phyloP scores from a whole-genome alignment of 2,113 vertebrate species.

The Laterallus jamaicensis region DNA sequence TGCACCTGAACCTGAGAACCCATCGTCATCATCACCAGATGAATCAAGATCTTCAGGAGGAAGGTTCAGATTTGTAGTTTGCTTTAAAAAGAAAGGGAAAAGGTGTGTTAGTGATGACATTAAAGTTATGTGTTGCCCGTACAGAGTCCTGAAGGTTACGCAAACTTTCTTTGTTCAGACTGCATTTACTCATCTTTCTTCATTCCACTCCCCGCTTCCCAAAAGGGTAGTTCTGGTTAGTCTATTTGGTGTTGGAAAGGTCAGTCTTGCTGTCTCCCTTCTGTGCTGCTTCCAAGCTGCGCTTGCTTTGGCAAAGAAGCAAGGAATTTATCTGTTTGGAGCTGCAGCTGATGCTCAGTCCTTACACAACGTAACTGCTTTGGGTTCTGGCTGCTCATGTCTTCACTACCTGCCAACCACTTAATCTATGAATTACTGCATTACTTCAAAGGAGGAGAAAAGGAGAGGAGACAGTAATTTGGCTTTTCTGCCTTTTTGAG shows the following conservation, averaged over 20 bases:
- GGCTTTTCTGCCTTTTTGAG: not conserved
- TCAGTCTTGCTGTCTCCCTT: not conserved
- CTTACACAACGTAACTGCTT: not conserved
- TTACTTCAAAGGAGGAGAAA: not conserved
- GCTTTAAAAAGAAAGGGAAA: conserved; percentile 53
- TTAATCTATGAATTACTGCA: not conserved
- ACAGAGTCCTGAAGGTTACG: not conserved
- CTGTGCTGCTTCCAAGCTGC: not conserved
- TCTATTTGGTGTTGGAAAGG: not conserved
- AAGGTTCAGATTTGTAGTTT: conserved; percentile 60
- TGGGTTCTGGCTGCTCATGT: not conserved
- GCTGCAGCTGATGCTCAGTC: not conserved
- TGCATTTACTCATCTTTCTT: not conserved
- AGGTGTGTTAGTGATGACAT: not conserved
- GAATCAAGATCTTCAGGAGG: conserved; percentile 79
- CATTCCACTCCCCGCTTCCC: not conserved
- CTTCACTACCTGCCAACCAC: not conserved
- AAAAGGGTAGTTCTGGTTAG: not conserved
- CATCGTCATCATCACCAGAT: conserved; percentile 76
- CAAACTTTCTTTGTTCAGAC: not conserved
- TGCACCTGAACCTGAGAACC: conserved; percentile 77
- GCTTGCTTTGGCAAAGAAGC: not conserved
- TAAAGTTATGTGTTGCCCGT: not conserved
- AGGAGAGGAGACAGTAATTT: not conserved
- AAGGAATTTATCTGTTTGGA: not conserved